phyloP scores from a whole-genome alignment of 2,113 vertebrate genomes.

The Pampusana beccarii region DNA sequence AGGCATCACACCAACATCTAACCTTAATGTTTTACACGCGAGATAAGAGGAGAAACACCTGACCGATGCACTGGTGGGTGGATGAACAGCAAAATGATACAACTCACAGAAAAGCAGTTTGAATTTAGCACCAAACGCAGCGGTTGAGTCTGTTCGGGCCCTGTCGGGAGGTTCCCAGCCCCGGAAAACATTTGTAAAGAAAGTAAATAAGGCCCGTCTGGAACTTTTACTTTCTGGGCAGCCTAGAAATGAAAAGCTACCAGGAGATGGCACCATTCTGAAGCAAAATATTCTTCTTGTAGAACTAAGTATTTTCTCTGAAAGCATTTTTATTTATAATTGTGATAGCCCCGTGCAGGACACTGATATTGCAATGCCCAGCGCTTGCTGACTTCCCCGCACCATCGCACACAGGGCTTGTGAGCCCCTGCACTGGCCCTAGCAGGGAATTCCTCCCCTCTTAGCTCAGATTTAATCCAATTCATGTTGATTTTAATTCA shows the following conservation, averaged over 20 bases:
- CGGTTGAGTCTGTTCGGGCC: neutral
- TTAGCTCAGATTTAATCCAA: neutral
- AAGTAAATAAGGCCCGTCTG: neutral
- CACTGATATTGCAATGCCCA: neutral
- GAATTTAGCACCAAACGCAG: neutral
- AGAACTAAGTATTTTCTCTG: neutral
- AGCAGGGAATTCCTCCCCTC: neutral
- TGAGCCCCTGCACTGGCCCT: neutral
- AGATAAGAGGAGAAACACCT: neutral
- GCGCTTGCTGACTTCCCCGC: neutral
- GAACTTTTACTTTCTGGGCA: neutral
- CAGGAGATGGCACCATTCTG: neutral
- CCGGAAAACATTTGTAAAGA: neutral
- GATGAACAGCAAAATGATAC: neutral
- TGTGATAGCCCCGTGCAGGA: neutral
- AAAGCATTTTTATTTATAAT: neutral
- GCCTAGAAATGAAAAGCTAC: neutral
- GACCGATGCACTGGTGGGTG: fast-evolving
- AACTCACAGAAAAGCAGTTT: neutral
- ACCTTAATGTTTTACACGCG: fast-evolving
- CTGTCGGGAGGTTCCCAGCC: neutral
- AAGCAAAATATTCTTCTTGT: neutral
- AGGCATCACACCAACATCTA: neutral
- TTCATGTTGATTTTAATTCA: neutral
- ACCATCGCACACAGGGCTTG: neutral